Evolutionary conservation across 2,797 vertebrate species (phyloP).

Genomic region (Poliocrania exsul): DNA sequence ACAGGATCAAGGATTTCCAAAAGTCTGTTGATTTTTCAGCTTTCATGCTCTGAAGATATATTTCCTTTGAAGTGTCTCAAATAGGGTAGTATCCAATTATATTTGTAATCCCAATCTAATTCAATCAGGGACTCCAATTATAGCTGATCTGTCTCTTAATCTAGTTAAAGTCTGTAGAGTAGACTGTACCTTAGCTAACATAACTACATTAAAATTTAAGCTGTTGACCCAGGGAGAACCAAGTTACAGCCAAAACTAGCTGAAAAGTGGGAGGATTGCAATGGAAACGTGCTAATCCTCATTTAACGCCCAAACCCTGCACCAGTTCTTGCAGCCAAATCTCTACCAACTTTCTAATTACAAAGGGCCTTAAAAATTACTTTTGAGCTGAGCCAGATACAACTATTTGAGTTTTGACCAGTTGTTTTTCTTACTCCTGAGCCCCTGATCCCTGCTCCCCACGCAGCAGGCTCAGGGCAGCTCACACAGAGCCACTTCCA

Average conservation of each 20-base stretch:
- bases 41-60: conserved; percentile 23
- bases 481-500: background rate
- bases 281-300: background rate
- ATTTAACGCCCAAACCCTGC: background rate
- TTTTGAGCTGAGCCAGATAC: background rate
- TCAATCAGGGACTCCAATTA: conserved; percentile 60
- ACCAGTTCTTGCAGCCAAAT: background rate
- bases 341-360: background rate
- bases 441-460: background rate
- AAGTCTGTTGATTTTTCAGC: conserved; percentile 54
- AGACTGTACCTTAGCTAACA: background rate
- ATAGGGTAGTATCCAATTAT: conserved; percentile 58
- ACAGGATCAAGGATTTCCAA: conserved; percentile 21
- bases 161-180: conserved; percentile 43
- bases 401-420: background rate
- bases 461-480: background rate
- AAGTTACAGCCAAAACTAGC: background rate
- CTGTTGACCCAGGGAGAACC: conserved; percentile 39
- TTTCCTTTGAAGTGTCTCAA: conserved; percentile 55
- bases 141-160: conserved; percentile 51
- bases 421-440: background rate
- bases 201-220: conserved; percentile 35
- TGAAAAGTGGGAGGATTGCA: background rate
- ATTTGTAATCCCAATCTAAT: conserved; percentile 66
- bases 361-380: background rate